Evolutionary conservation across 2,113 vertebrate genomes (phyloP).

Genomic region (Malurus cyaneus): DNA sequence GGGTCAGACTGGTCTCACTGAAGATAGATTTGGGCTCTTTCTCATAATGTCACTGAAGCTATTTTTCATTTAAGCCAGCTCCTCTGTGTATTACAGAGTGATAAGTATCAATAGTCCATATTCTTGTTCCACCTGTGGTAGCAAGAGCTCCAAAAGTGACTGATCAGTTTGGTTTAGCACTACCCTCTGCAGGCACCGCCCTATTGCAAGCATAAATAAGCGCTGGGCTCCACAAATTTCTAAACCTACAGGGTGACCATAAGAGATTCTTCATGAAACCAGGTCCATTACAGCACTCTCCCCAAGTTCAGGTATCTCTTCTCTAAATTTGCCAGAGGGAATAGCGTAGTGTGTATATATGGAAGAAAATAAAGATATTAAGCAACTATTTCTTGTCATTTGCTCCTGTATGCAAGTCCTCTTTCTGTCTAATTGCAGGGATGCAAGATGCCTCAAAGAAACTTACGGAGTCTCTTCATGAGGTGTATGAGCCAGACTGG

Average conservation of each 20-base stretch:
- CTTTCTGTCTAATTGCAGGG: conserved; percentile 67
- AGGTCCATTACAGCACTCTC: accelerated
- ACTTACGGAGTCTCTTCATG: conserved; percentile 93
- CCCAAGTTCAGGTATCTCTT: not conserved
- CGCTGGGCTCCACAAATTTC: not conserved
- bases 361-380: not conserved
- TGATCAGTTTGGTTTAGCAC: not conserved
- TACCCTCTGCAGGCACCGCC: not conserved
- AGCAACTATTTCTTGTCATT: not conserved
- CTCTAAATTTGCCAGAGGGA: not conserved
- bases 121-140: not conserved
- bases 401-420: not conserved
- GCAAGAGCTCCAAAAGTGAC: not conserved
- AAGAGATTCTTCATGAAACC: not conserved
- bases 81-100: not conserved
- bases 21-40: not conserved
- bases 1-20: not conserved
- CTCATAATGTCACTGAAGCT: not conserved
- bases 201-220: not conserved
- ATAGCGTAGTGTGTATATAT: not conserved
- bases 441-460: conserved; percentile 99
- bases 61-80: not conserved
- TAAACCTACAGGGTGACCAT: not conserved
- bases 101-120: not conserved
- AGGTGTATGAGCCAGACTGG: conserved; percentile 98